These are phyloP conservation scores for Crocallis elinguaria DNA, from an alignment of 2,888 invertebrate species.

Conservation along the genomic window DNA sequence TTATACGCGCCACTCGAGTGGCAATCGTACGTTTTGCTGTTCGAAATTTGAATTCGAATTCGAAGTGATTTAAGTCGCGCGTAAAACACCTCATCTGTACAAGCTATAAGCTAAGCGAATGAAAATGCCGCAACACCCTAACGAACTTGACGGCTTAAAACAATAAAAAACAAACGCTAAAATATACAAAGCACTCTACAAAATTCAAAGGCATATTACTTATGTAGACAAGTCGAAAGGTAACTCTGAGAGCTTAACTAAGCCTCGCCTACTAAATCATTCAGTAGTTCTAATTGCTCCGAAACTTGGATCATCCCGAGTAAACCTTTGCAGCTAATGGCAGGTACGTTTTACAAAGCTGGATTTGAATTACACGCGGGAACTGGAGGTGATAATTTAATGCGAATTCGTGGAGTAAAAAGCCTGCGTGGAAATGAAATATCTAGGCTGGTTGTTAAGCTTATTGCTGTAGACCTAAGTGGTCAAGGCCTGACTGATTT, in stretches of 20 bases:
- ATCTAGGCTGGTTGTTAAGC: neutral
- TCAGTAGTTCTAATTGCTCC: conserved; percentile 71
- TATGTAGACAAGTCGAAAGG: conserved; percentile 50
- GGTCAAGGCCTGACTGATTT: too few species aligned
- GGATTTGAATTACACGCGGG: conserved; percentile 11
- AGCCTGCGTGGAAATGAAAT: conserved; percentile 2
- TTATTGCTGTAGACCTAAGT: too few species aligned
- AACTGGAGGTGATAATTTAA: conserved; percentile 18
- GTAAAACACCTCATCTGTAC: too few species aligned
- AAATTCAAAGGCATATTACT: conserved; percentile 37
- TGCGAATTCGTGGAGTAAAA: neutral
- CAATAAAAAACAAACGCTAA: too few species aligned
- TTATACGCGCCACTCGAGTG: too few species aligned
- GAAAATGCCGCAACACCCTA: too few species aligned
- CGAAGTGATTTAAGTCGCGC: too few species aligned
- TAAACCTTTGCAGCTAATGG: conserved; percentile 43
- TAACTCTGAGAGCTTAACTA: conserved; percentile 55
- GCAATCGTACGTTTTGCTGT: too few species aligned
- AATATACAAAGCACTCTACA: too few species aligned
- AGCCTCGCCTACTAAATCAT: conserved; percentile 66
- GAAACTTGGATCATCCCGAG: conserved; percentile 66
- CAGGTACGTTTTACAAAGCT: conserved; percentile 26
- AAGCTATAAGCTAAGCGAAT: too few species aligned
- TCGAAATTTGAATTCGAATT: too few species aligned
- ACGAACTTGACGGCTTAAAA: too few species aligned